Evolutionary conservation across 2,888 invertebrate species (phyloP).

Genomic region (Smittia aterrima): DNA sequence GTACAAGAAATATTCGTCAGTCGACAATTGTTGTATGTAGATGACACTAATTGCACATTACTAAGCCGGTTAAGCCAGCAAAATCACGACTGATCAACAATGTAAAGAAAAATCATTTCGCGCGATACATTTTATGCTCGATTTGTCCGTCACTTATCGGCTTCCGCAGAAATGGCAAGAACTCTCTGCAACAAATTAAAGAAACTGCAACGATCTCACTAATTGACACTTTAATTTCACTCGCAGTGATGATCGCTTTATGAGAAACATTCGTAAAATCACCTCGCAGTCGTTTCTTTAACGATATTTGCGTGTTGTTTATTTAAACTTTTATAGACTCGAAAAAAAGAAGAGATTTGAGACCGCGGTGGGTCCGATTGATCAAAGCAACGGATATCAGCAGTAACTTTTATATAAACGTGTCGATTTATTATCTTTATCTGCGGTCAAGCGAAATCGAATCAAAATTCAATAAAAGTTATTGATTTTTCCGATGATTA

Average conservation of each 20-base stretch:
- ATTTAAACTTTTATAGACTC: too few relatives aligned
- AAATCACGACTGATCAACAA: background rate
- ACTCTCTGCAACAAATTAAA: background rate
- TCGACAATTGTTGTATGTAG: background rate
- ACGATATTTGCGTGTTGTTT: background rate
- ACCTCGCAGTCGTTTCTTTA: background rate
- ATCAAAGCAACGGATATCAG: background rate
- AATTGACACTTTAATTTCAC: slow-evolving; percentile 23
- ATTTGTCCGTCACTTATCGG: slow-evolving; percentile 1
- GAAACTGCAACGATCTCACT: slow-evolving; percentile 6
- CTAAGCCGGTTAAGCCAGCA: background rate
- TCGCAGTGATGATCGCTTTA: background rate
- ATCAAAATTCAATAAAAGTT: slow-evolving; percentile 23
- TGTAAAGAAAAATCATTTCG: too few relatives aligned
- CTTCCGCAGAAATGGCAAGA: slow-evolving; percentile 5
- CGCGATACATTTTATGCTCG: background rate
- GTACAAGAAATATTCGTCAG: background rate
- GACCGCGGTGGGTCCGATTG: background rate
- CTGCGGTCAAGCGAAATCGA: background rate
- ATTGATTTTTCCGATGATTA: background rate
- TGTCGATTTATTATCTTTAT: slow-evolving; percentile 25
- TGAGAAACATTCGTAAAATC: too few relatives aligned
- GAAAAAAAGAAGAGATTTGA: background rate
- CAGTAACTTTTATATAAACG: slow-evolving; percentile 8
- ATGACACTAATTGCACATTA: slow-evolving; percentile 32